These are phyloP conservation scores for Paraplagusia blochii DNA, from an alignment of 2,113 vertebrate species.

Conservation along the genomic window DNA sequence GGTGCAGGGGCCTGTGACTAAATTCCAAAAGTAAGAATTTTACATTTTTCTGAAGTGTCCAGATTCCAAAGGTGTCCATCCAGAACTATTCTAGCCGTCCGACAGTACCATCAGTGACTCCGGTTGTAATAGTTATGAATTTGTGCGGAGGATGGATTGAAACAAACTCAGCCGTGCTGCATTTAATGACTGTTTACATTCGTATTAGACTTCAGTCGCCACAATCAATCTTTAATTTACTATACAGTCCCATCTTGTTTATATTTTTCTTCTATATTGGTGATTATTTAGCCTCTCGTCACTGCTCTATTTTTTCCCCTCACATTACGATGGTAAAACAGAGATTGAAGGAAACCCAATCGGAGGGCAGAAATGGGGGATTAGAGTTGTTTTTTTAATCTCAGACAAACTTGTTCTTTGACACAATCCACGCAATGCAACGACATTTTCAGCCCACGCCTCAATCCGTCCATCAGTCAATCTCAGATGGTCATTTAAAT, in stretches of 20 bases:
- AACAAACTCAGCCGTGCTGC: conserved; percentile 1
- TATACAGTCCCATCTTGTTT: conserved; percentile 46
- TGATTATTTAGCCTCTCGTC: conserved; percentile 64
- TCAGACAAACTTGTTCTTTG: conserved; percentile 72
- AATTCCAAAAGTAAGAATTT: too few relatives aligned
- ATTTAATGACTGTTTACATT: conserved; percentile 35
- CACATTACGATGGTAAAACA: conserved; percentile 60
- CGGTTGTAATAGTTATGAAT: too few relatives aligned
- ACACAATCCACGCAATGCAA: conserved; percentile 45
- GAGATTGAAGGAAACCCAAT: conserved; percentile 77
- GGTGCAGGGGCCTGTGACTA: too few relatives aligned
- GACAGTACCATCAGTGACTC: too few relatives aligned
- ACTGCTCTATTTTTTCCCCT: conserved; percentile 58
- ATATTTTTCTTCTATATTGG: conserved; percentile 19
- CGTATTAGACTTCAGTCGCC: conserved; percentile 25
- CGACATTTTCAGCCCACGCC: conserved; percentile 29
- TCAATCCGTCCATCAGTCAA: conserved; percentile 61
- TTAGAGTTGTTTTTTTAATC: conserved; percentile 77
- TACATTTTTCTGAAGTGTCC: too few relatives aligned
- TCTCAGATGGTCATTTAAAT: conserved; percentile 73
- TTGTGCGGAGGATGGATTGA: conserved; percentile 2
- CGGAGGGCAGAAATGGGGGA: conserved; percentile 72
- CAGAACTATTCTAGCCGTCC: too few relatives aligned
- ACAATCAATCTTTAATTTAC: conserved; percentile 46
- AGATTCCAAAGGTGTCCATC: too few relatives aligned